Conservation (phyloP, 2,888 invertebrate species). For the Harpagoxenus sublaevis region DNA sequence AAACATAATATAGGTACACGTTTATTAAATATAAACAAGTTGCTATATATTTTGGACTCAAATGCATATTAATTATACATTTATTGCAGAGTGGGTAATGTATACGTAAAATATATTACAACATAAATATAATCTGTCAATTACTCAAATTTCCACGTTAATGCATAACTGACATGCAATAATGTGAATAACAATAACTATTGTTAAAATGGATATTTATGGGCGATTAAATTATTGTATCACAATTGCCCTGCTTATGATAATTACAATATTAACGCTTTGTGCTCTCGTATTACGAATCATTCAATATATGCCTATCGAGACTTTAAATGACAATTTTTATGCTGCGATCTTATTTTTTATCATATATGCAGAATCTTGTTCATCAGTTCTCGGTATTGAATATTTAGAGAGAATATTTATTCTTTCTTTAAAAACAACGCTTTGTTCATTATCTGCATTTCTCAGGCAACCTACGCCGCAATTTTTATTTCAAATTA, state of each 20-base stretch:
- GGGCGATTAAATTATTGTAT: constrained; percentile 4
- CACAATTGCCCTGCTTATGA: constrained; percentile 1
- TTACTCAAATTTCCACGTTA: constrained; percentile 10
- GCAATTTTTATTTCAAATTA: not conserved
- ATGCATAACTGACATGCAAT: not conserved
- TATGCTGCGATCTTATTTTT: not conserved
- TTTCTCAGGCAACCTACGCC: not conserved
- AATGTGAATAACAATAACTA: constrained; percentile 22
- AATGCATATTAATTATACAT: not conserved
- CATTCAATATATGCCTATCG: not conserved
- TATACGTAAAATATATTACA: not conserved
- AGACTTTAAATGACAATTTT: not conserved
- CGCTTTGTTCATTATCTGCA: not conserved
- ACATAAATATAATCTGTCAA: constrained; percentile 18
- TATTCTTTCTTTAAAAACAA: not conserved
- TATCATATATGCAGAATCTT: not conserved
- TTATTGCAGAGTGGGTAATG: not conserved
- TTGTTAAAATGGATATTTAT: not conserved
- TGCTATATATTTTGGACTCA: not conserved
- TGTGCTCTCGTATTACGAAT: not conserved
- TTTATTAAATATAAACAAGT: not conserved
- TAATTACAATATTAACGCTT: constrained; percentile 17
- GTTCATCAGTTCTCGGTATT: not conserved
- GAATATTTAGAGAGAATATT: not conserved
- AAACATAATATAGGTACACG: too few relatives aligned